These are phyloP conservation scores for Erythrolamprus reginae DNA, from an alignment of 2,113 vertebrate genomes.

Conservation along the genomic window DNA sequence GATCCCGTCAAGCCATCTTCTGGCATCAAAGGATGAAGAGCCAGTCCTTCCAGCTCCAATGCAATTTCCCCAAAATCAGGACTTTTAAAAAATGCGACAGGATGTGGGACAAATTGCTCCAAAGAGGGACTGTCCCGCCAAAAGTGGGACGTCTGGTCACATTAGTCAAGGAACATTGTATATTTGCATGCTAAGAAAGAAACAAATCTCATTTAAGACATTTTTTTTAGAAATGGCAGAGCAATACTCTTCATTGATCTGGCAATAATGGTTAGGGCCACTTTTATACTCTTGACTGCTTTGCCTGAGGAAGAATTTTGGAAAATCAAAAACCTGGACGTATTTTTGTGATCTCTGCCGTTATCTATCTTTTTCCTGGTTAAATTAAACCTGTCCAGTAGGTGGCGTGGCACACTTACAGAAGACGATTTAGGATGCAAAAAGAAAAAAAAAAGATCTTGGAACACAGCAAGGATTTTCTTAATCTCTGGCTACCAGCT, in stretches of 20 bases:
- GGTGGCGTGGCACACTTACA: conserved; percentile 44
- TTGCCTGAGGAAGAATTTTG: not conserved
- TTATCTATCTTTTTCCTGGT: not conserved
- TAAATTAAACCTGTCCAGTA: conserved; percentile 16
- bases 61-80: too few relatives aligned
- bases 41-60: too few relatives aligned
- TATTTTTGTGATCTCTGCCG: not conserved
- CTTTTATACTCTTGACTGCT: not conserved
- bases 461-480: not conserved
- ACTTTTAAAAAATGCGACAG: too few relatives aligned
- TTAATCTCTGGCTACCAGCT: not conserved
- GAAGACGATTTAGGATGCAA: not conserved
- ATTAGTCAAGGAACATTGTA: too few relatives aligned
- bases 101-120: too few relatives aligned
- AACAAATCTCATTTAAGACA: not conserved
- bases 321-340: not conserved
- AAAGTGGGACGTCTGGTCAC: too few relatives aligned
- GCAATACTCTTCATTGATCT: not conserved
- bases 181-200: not conserved
- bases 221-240: not conserved
- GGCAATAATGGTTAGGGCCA: not conserved
- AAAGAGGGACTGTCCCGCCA: too few relatives aligned
- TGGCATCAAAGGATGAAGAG: too few relatives aligned
- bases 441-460: not conserved
- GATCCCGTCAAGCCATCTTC: too few relatives aligned